A percentile compares a stretch with the other conserved stretches of the same genome.
phyloP scores from a whole-genome alignment of 2,113 vertebrate species.

The Ageneiosus marmoratus region DNA sequence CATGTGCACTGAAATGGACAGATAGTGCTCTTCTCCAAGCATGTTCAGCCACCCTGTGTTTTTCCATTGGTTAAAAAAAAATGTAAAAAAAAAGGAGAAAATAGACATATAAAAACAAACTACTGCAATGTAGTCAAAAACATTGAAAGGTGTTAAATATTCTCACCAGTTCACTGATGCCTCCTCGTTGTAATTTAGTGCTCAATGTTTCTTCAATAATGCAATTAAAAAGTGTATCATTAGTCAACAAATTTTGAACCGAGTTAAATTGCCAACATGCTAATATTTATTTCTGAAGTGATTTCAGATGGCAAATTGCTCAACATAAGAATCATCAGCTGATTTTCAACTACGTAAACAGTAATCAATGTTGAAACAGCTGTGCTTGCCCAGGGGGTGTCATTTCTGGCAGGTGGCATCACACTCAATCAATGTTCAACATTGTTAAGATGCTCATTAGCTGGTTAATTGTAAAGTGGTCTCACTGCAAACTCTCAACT shows the following conservation, averaged over 20 bases:
- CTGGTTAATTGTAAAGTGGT: conserved; percentile 33
- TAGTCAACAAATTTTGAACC: background rate
- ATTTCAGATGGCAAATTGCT: conserved; percentile 13
- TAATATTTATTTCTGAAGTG: conserved; percentile 2
- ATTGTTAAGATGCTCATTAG: conserved; percentile 28
- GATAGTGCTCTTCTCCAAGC: background rate
- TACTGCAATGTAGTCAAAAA: background rate
- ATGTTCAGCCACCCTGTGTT: background rate
- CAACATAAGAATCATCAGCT: background rate
- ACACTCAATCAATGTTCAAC: background rate
- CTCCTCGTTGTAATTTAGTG: too few relatives aligned
- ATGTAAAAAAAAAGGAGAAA: background rate
- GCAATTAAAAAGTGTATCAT: background rate
- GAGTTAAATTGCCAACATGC: background rate
- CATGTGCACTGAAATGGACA: background rate
- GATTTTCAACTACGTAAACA: background rate
- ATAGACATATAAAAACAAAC: background rate
- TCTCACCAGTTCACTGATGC: background rate
- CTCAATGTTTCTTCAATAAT: background rate
- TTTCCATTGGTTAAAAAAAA: background rate
- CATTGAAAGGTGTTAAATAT: background rate
- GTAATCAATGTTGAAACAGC: conserved; percentile 31
- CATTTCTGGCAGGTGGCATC: conserved; percentile 9
- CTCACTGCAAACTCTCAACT: conserved; percentile 26
- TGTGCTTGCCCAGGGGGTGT: conserved; percentile 22